A percentile compares a stretch with the other conserved stretches of the same genome.
phyloP scores from a whole-genome alignment of 2,797 vertebrate species.

The Sparidentex hasta region DNA sequence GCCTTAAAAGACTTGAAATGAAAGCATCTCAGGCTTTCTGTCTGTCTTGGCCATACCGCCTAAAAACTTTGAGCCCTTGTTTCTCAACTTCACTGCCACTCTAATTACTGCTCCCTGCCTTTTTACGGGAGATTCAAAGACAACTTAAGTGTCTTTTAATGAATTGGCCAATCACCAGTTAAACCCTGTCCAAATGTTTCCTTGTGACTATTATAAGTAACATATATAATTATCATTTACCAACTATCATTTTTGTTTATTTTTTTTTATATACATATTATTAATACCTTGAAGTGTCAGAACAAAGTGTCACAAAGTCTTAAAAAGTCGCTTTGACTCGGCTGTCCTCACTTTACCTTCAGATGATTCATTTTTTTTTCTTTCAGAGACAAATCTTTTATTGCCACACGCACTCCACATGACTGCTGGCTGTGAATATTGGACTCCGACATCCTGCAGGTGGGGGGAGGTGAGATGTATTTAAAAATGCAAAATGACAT shows the following conservation, averaged over 20 bases:
- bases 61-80: neutral
- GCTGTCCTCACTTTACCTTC: constrained; percentile 41
- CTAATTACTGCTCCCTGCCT: neutral
- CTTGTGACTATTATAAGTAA: too few species aligned
- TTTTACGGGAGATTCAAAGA: neutral
- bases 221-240: too few species aligned
- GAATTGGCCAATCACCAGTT: too few species aligned
- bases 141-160: neutral
- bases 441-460: constrained; percentile 81
- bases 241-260: too few species aligned
- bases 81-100: neutral
- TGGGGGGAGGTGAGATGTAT: constrained; percentile 79
- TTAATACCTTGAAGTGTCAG: neutral
- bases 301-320: constrained; percentile 11
- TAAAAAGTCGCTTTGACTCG: constrained; percentile 19
- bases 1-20: too few species aligned
- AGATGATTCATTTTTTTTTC: constrained; percentile 37
- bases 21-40: neutral
- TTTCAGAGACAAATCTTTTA: constrained; percentile 73
- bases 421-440: constrained; percentile 73
- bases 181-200: too few species aligned
- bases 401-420: constrained; percentile 58
- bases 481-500: constrained; percentile 88
- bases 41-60: neutral
- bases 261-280: neutral